Conservation (phyloP, 2,113 vertebrate species). For the Rissa tridactyla region DNA sequence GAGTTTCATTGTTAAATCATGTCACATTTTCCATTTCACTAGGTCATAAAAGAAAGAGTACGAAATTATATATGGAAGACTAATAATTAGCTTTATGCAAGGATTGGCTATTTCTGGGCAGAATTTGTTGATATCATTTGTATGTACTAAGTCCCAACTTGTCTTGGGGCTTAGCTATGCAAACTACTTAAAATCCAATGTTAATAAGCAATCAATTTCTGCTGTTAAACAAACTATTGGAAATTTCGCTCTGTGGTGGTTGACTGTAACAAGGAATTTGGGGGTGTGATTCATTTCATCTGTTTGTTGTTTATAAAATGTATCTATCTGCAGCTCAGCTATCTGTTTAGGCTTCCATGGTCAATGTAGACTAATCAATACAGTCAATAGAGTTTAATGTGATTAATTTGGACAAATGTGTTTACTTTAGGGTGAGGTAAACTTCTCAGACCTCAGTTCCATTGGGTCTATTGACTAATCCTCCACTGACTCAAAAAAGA, state of each 20-base stretch:
- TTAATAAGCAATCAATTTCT: background rate
- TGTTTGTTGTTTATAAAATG: background rate
- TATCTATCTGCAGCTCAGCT: background rate
- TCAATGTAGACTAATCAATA: conserved; percentile 20
- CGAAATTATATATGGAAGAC: background rate
- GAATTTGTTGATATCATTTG: background rate
- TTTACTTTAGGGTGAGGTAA: conserved; percentile 23
- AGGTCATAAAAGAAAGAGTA: background rate
- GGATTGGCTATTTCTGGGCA: background rate
- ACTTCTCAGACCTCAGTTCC: background rate
- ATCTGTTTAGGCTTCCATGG: background rate
- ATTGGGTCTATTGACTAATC: conserved; percentile 8
- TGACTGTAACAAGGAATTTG: background rate
- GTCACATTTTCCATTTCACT: background rate
- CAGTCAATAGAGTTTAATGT: background rate
- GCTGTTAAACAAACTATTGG: background rate
- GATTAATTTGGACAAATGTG: conserved; percentile 46
- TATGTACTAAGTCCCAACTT: background rate
- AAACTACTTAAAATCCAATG: background rate
- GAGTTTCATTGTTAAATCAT: background rate
- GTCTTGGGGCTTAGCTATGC: background rate
- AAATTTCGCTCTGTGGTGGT: background rate
- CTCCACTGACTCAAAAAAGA: background rate
- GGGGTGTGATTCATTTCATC: background rate
- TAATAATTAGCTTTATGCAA: background rate